Percentiles rank a stretch among this genome's conserved stretches.
Conservation (phyloP, 2,113 vertebrate species). For the Sylvilagus bachmani region DNA sequence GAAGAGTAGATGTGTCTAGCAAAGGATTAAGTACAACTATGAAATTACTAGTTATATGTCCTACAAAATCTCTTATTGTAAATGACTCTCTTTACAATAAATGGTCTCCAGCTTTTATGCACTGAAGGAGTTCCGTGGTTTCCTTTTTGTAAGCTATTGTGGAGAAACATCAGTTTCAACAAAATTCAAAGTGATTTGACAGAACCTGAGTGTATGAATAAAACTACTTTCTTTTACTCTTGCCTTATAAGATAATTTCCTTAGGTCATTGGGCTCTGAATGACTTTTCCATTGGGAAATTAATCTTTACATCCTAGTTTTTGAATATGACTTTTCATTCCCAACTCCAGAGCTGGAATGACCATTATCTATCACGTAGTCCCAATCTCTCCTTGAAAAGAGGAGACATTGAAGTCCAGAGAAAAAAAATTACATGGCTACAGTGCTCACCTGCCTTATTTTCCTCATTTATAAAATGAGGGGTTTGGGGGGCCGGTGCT, state of each 20-base stretch:
- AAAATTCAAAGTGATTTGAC: conserved; percentile 46
- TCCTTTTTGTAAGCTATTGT: conserved; percentile 2
- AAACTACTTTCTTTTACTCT: neutral
- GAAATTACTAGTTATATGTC: conserved; percentile 57
- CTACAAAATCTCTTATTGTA: conserved; percentile 64
- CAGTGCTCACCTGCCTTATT: neutral
- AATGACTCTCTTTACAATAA: conserved; percentile 58
- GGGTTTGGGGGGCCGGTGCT: neutral
- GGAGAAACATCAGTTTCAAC: neutral
- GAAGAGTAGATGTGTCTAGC: conserved; percentile 52
- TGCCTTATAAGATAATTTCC: neutral
- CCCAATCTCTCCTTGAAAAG: neutral
- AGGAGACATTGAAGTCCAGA: neutral
- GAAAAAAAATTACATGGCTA: neutral
- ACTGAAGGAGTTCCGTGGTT: conserved; percentile 51
- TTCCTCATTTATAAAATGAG: neutral
- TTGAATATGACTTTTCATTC: conserved; percentile 46
- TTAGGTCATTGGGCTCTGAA: neutral
- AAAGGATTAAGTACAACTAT: conserved; percentile 69
- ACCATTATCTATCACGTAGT: neutral
- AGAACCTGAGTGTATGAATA: neutral
- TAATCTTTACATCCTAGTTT: conserved; percentile 8
- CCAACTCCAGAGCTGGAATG: neutral
- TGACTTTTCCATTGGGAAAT: neutral
- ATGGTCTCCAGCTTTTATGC: conserved; percentile 58